A percentile compares a stretch with the other conserved stretches of the same genome.
phyloP scores from a whole-genome alignment of 2,113 vertebrate genomes.

The Ochotona princeps region DNA sequence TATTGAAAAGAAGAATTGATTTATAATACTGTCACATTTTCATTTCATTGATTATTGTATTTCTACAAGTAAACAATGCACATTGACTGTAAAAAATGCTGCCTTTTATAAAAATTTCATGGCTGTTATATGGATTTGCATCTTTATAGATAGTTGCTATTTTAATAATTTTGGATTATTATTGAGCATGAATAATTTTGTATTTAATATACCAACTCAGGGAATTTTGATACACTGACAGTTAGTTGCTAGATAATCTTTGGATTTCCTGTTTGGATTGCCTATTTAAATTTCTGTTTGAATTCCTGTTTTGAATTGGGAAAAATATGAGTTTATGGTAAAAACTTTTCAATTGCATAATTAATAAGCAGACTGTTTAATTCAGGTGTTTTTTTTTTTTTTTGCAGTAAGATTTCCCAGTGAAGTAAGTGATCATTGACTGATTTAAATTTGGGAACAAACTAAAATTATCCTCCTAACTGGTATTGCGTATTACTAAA shows the following conservation, averaged over 20 bases:
- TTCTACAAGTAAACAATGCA: neutral
- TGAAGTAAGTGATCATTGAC: neutral
- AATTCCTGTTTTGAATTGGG: neutral
- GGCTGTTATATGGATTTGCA: neutral
- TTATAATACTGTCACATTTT: neutral
- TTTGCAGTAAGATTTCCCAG: neutral
- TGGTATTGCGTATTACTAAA: neutral
- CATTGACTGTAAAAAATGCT: neutral
- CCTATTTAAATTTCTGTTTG: neutral
- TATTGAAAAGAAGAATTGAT: neutral
- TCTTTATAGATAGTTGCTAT: neutral
- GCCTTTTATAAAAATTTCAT: neutral
- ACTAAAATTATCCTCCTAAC: neutral
- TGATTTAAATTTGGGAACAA: neutral
- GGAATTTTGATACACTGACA: neutral
- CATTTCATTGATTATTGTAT: neutral
- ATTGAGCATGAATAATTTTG: neutral
- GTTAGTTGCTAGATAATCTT: neutral
- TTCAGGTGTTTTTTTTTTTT: neutral
- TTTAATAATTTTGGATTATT: constrained; percentile 12
- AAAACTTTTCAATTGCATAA: neutral
- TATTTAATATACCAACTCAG: neutral
- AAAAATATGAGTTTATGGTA: neutral
- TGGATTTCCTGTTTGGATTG: neutral
- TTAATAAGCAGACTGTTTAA: neutral